Evolutionary conservation across 2,797 vertebrate genomes (phyloP), one percentile per base, ranked within the genome.

Genomic region (Brachyrhaphis roseni): DNA sequence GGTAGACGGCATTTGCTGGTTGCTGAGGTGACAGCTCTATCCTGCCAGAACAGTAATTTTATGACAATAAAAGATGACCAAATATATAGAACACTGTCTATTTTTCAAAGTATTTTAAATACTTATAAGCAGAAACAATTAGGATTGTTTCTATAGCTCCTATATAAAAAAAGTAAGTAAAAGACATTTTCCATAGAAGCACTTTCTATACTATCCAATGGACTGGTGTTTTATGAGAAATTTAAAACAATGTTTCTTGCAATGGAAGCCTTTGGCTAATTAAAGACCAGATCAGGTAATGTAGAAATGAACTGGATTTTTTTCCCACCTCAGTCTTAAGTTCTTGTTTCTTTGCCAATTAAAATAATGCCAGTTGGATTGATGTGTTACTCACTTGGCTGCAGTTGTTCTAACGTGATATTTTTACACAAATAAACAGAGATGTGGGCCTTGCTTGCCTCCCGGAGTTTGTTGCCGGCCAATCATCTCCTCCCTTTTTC

Each of bases 31-130:
- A 53, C 18, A 23, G 49, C 49, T 64, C 34, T 36, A 66, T 36
- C 8, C 34, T 8, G 16, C 20, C 18, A 68, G 36, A 10, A 12
- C 39, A 26, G 23, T 81, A n/a, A 41, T 75, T 47, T 75, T 84
- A 36, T 45, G 8, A 75, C 46, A 72, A 53, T 55, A 68, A 34
- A 68, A 78, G 77, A 74, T 81, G 18, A 31, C 18, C 15, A 46
- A 16, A 47, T 28, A 46, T 5, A 12, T 15, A 34, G 2, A 16
- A 64, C 49, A 2, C 34, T 3, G 16, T 64, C 31, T 20, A 64
- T 39, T 39, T 39, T 39, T 66, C 4, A 31, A 43, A 53, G 49
- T 10, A 10, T 53, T 53, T 26, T 10, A 41, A 23, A 23, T 68
- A 23, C 10, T 39, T 23, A 1, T 2, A 12, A 23, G 64, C 3